Conservation (phyloP, 2,888 invertebrate genomes). For the Ecdyonurus torrentis region DNA sequence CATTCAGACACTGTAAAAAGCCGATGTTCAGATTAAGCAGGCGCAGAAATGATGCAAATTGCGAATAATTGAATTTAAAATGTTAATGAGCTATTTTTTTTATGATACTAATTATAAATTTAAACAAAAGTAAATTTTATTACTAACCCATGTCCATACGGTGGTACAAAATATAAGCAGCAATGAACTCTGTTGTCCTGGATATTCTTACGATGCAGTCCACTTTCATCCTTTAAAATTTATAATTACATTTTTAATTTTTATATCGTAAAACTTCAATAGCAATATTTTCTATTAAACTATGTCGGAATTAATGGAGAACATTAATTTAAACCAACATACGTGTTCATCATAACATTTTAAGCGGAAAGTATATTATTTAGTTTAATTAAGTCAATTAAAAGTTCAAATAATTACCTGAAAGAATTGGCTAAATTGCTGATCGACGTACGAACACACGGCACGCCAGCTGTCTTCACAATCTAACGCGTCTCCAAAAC, state of each 20-base stretch:
- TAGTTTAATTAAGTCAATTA: not conserved
- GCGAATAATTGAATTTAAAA: too few species aligned
- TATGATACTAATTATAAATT: too few species aligned
- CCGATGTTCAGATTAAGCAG: too few species aligned
- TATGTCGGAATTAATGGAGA: too few species aligned
- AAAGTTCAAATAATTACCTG: conserved; percentile 25
- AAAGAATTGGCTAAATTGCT: conserved; percentile 57
- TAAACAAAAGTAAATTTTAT: too few species aligned
- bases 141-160: conserved; percentile 80
- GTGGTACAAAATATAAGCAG: conserved; percentile 87
- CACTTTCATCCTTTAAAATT: conserved; percentile 63
- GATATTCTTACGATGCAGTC: conserved; percentile 84
- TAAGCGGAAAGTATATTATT: not conserved
- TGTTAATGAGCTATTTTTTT: too few species aligned
- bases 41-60: too few species aligned
- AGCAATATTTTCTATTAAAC: too few species aligned
- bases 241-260: too few species aligned
- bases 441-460: conserved; percentile 82
- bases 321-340: too few species aligned
- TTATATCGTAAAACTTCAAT: too few species aligned
- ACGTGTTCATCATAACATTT: not conserved
- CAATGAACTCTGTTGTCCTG: conserved; percentile 93
- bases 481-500: conserved; percentile 85
- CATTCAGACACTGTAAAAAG: too few species aligned
- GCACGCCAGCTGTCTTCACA: conserved; percentile 89